Conservation (phyloP, 1,140 invertebrate genomes). For the Drosophila aff. region DNA sequence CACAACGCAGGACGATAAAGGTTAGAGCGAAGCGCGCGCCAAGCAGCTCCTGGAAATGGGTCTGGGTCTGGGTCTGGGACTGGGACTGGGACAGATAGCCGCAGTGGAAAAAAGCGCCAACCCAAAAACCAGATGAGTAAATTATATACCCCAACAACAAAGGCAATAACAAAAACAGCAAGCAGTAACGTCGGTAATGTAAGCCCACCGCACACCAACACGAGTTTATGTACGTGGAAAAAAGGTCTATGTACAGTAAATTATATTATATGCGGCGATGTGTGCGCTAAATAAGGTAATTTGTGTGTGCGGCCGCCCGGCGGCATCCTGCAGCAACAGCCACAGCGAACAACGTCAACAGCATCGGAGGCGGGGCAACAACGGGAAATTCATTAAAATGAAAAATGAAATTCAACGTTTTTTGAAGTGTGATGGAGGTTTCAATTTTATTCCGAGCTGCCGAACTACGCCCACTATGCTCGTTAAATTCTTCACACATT, state of each 20-base stretch:
- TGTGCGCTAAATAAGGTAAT: slow-evolving; percentile 83
- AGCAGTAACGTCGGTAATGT: slow-evolving; percentile 30
- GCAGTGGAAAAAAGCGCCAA: slow-evolving; percentile 63
- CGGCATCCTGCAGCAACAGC: slow-evolving; percentile 52
- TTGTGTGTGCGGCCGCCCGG: slow-evolving; percentile 70
- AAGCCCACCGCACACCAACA: slow-evolving; percentile 22
- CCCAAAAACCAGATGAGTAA: slow-evolving; percentile 81
- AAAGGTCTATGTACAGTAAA: slow-evolving; percentile 81
- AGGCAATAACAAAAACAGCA: slow-evolving; percentile 33
- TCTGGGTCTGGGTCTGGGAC: slow-evolving; percentile 27
- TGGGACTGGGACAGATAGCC: slow-evolving; percentile 60
- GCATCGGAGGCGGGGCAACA: slow-evolving; percentile 47
- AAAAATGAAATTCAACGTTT: slow-evolving; percentile 82
- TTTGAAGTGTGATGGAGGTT: slow-evolving; percentile 60
- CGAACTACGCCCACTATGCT: not conserved
- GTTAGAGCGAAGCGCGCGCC: slow-evolving; percentile 35
- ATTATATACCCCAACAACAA: slow-evolving; percentile 71
- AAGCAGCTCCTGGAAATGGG: slow-evolving; percentile 32
- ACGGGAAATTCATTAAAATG: slow-evolving; percentile 81
- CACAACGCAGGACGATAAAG: slow-evolving; percentile 39
- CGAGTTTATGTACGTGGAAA: slow-evolving; percentile 40
- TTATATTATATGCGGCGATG: slow-evolving; percentile 80
- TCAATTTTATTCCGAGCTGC: slow-evolving; percentile 16
- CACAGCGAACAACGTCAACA: slow-evolving; percentile 46
- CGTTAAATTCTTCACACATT: slow-evolving; percentile 44